Percentiles rank a stretch among this genome's conserved stretches.
phyloP scores from a whole-genome alignment of 2,888 invertebrate species.

The Drosophila tripunctata region DNA sequence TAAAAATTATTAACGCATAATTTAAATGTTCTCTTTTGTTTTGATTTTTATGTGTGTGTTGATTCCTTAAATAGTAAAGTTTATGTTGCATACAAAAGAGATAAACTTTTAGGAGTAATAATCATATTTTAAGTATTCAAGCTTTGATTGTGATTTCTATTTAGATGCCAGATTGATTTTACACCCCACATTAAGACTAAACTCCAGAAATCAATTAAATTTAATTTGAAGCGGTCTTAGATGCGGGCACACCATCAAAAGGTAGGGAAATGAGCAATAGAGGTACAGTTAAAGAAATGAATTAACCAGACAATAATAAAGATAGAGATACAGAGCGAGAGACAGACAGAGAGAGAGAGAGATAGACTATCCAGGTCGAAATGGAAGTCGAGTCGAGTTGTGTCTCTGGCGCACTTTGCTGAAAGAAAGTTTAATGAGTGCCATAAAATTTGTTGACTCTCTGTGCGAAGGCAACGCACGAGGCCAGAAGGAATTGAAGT shows the following conservation, averaged over 20 bases:
- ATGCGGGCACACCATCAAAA: background rate
- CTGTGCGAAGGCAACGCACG: conserved; percentile 15
- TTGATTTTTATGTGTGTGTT: too few species aligned
- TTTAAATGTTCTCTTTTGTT: too few species aligned
- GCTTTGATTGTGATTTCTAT: background rate
- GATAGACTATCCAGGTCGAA: conserved; percentile 14
- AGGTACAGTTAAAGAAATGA: conserved; percentile 50
- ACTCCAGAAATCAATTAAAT: conserved; percentile 67
- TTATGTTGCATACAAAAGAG: too few species aligned
- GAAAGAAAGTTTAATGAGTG: conserved; percentile 79
- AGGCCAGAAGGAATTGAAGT: background rate
- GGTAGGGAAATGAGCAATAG: background rate
- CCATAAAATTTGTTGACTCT: conserved; percentile 77
- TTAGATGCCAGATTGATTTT: conserved; percentile 58
- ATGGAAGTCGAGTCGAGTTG: conserved; percentile 32
- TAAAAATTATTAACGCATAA: too few species aligned
- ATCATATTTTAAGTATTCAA: background rate
- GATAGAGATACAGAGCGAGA: too few species aligned
- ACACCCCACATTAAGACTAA: conserved; percentile 35
- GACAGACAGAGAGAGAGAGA: too few species aligned
- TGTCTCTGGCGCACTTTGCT: conserved; percentile 54
- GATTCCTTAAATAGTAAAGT: too few species aligned
- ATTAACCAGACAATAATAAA: conserved; percentile 29
- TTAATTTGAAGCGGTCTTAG: conserved; percentile 34
- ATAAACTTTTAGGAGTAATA: too few species aligned